Evolutionary conservation across 2,888 invertebrate genomes (phyloP).

Genomic region (Drosophila mayaguana): DNA sequence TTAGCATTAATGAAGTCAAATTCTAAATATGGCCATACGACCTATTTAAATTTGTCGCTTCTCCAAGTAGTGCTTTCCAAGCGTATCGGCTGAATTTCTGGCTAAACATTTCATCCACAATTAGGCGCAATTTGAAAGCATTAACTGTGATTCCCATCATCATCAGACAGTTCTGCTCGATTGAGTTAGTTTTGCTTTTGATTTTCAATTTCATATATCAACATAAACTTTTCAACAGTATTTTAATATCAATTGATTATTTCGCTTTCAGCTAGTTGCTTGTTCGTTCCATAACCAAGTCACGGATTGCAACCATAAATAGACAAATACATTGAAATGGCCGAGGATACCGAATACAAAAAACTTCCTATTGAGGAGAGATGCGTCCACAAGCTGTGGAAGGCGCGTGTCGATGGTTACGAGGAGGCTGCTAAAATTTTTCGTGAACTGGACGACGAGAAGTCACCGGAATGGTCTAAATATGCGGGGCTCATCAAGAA

Average conservation of each 20-base stretch:
- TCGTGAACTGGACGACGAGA: conserved; percentile 94
- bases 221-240: conserved; percentile 18
- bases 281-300: conserved; percentile 31
- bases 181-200: conserved; percentile 40
- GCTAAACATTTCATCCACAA: conserved; percentile 55
- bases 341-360: conserved; percentile 94
- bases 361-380: conserved; percentile 95
- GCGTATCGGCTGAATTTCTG: conserved; percentile 50
- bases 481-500: conserved; percentile 96
- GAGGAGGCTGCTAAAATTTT: conserved; percentile 96
- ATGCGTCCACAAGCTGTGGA: conserved; percentile 97
- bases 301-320: conserved; percentile 19
- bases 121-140: conserved; percentile 73
- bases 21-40: conserved; percentile 73
- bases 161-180: conserved; percentile 54
- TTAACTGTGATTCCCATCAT: conserved; percentile 45
- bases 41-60: conserved; percentile 68
- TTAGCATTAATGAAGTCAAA: conserved; percentile 35
- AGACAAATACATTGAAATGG: conserved; percentile 86
- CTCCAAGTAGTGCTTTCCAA: conserved; percentile 26
- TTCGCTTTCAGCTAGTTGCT: conserved; percentile 39
- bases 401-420: conserved; percentile 96
- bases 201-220: conserved; percentile 12
- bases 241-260: conserved; percentile 26
- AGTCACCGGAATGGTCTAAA: conserved; percentile 96